These are phyloP conservation scores for Tetranychus cinnabarinus DNA, from an alignment of 1,140 invertebrate species.

Conservation along the genomic window DNA sequence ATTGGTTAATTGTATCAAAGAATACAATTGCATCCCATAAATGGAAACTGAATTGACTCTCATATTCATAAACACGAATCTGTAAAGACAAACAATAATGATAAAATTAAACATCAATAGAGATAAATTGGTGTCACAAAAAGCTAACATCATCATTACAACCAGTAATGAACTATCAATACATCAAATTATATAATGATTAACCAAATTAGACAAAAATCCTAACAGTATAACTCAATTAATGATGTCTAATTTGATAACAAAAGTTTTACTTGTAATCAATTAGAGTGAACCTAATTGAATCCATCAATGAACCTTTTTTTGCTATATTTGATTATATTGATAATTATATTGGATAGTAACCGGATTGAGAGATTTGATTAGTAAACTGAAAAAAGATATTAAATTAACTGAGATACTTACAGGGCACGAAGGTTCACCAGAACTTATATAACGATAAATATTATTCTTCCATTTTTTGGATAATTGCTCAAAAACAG, in stretches of 20 bases:
- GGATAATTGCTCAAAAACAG: slow-evolving; percentile 2
- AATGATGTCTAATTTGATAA: neutral
- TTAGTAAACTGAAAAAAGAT: neutral
- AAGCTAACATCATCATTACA: neutral
- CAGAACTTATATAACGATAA: slow-evolving; percentile 10
- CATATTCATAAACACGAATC: slow-evolving; percentile 10
- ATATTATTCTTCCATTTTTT: slow-evolving; percentile 1
- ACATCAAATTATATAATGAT: neutral
- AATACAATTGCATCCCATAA: slow-evolving; percentile 13
- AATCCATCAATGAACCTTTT: neutral
- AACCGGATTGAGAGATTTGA: neutral
- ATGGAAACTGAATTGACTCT: slow-evolving; percentile 12
- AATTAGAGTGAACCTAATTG: neutral
- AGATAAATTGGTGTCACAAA: neutral
- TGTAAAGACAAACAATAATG: neutral
- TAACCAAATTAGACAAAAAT: neutral
- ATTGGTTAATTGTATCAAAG: slow-evolving; percentile 8
- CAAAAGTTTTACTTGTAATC: neutral
- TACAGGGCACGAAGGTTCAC: slow-evolving; percentile 9
- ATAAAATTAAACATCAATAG: neutral
- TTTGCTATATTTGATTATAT: neutral
- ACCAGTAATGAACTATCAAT: neutral
- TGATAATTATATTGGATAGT: neutral
- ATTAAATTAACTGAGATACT: neutral
- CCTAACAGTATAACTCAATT: neutral